Base-by-base conservation (phyloP, 2,797 vertebrate genomes). In the Myotis findleyi region DNA sequence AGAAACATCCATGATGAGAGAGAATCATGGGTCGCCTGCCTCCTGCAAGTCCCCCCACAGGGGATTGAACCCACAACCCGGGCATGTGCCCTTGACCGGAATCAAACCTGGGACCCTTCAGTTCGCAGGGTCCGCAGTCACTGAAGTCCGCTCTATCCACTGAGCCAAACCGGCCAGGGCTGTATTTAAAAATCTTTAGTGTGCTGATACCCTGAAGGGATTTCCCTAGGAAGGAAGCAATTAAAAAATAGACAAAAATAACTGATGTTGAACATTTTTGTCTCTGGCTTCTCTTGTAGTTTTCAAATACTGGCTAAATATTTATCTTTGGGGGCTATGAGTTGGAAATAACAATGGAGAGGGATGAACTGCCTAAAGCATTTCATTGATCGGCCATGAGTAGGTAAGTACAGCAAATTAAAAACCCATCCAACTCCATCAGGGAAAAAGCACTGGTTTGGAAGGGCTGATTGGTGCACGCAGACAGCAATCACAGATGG, bases 221-320 rank as follows among this genome's bases (percentile, higher is more conserved):
- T 89, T 93, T 89, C 59, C 72, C 87, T 44, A 17, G 41, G 68
- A 96, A 95, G 21, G 18, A 33, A 89, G 36, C 36, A 84, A 87
- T 72, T 96, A 73, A 55, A 84, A 95, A 82, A 62, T 11, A 44
- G n/a, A 68, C 66, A 68, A 69, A 68, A 69, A 68, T 66, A 87
- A 96, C 77, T 87, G 41, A 36, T 55, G 87, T 77, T 41, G 5
- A 66, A 95, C 11, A 81, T 47, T 64, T 30, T 30, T 55, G 2
- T 93, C 53, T 90, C 38, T 79, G 18, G 59, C 41, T 93, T 95
- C 91, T 82, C 77, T 88, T 73, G 16, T 30, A 57, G 77, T 76
- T 96, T 89, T 84, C 87, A 93, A 89, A 82, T 82, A 72, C 23
- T 81, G 73, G 89, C 72, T 75, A 94, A 83, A 81, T 91, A 84